These are phyloP conservation scores for Craniophora ligustri DNA, from an alignment of 2,888 invertebrate genomes.

Conservation along the genomic window DNA sequence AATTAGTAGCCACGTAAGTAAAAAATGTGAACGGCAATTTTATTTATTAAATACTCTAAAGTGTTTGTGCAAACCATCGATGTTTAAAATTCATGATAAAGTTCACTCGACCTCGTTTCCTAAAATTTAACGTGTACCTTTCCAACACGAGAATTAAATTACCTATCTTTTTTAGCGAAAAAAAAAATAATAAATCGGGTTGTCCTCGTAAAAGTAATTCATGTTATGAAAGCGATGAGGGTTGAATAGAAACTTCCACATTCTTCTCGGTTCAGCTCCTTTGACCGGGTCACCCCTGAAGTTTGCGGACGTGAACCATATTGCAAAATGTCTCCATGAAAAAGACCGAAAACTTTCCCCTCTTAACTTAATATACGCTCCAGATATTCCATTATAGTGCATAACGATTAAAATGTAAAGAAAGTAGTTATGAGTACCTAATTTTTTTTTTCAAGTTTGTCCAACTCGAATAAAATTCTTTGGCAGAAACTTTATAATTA, in stretches of 20 bases:
- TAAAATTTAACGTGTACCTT: background rate
- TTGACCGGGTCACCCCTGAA: constrained; percentile 78
- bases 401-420: constrained; percentile 59
- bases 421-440: constrained; percentile 25
- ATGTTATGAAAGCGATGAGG: constrained; percentile 65
- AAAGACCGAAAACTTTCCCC: constrained; percentile 71
- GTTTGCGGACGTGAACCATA: constrained; percentile 71
- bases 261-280: constrained; percentile 65
- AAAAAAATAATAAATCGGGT: constrained; percentile 48
- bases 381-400: constrained; percentile 60
- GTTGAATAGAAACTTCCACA: constrained; percentile 67
- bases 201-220: constrained; percentile 59
- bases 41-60: background rate
- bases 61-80: background rate
- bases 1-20: too few relatives aligned
- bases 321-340: constrained; percentile 73
- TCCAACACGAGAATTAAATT: constrained; percentile 3
- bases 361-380: constrained; percentile 64
- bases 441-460: constrained; percentile 43
- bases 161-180: constrained; percentile 10
- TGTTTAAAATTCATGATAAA: background rate
- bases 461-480: constrained; percentile 46
- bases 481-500: constrained; percentile 51
- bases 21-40: background rate
- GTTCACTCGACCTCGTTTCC: background rate